phyloP scores from a whole-genome alignment of 2,113 vertebrate genomes.

The Perca schrenkii region DNA sequence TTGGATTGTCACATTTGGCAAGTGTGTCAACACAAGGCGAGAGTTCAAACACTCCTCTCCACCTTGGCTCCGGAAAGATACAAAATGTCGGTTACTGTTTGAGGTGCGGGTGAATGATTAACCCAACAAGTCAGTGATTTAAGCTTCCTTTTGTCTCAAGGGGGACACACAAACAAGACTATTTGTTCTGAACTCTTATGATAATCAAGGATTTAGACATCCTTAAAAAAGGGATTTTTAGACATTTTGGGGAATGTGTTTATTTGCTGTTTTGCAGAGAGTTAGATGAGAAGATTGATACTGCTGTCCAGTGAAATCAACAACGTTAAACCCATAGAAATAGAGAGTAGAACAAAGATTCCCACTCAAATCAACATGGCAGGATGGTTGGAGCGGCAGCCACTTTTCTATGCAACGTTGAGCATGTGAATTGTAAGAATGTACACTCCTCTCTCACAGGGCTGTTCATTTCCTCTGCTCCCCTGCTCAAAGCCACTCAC shows the following conservation, averaged over 20 bases:
- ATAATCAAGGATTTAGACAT: background rate
- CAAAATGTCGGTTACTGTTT: constrained; percentile 57
- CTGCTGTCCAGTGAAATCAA: background rate
- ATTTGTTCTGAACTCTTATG: background rate
- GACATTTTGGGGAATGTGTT: background rate
- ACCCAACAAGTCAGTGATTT: constrained; percentile 44
- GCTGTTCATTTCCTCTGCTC: no score
- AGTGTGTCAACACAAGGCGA: background rate
- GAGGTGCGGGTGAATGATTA: constrained; percentile 76
- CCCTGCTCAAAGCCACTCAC: no score
- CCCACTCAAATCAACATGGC: no score
- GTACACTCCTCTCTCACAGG: no score
- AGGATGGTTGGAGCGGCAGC: no score
- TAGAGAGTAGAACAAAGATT: no score
- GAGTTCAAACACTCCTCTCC: constrained; percentile 20
- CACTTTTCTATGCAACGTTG: no score
- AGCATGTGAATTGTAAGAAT: no score
- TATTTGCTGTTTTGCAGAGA: background rate
- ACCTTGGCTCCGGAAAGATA: constrained; percentile 19
- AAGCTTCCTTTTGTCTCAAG: constrained; percentile 35
- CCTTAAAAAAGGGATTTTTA: background rate
- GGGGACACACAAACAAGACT: background rate
- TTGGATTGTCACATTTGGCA: background rate
- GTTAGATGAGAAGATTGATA: background rate
- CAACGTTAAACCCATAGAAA: no score